Conservation (phyloP, 2,888 invertebrate species). For the Drosophila lacicola region DNA sequence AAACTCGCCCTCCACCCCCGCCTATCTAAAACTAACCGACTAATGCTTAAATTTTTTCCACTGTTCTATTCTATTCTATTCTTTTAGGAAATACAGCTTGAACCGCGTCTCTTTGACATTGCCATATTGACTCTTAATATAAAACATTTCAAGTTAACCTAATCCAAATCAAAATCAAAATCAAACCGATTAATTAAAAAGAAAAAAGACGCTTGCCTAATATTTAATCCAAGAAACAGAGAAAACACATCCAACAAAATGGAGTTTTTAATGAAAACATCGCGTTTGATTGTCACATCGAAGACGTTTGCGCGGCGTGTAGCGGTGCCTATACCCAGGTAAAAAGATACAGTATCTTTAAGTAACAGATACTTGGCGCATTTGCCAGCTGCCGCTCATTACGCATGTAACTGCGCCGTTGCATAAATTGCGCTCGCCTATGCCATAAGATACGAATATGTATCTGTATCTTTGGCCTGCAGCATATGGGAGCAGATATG, state of each 20-base stretch:
- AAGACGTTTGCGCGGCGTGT: constrained; percentile 84
- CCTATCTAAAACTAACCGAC: constrained; percentile 9
- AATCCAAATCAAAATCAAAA: constrained; percentile 27
- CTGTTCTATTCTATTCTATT: constrained; percentile 25
- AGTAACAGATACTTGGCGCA: constrained; percentile 26
- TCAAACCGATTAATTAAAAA: constrained; percentile 14
- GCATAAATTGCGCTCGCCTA: constrained; percentile 48
- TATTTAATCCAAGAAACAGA: background rate
- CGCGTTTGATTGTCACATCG: constrained; percentile 83
- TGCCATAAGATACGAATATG: constrained; percentile 30
- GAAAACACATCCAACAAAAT: constrained; percentile 63
- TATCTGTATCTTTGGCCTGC: constrained; percentile 33
- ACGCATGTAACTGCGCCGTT: constrained; percentile 73
- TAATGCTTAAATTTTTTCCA: constrained; percentile 34
- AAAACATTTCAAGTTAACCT: constrained; percentile 63
- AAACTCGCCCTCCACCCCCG: background rate
- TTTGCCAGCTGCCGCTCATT: constrained; percentile 51
- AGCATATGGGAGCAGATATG: constrained; percentile 39
- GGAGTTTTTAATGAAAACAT: constrained; percentile 85
- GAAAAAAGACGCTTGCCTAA: constrained; percentile 15
- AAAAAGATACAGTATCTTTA: constrained; percentile 66
- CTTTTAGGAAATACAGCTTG: constrained; percentile 83
- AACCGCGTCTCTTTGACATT: constrained; percentile 83
- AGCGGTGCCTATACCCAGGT: constrained; percentile 85
- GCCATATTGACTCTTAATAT: constrained; percentile 83